Percentiles rank a stretch among this genome's conserved stretches.
These are phyloP conservation scores for Neuroscelio doddi DNA, from an alignment of 2,888 invertebrate genomes.

Conservation along the genomic window DNA sequence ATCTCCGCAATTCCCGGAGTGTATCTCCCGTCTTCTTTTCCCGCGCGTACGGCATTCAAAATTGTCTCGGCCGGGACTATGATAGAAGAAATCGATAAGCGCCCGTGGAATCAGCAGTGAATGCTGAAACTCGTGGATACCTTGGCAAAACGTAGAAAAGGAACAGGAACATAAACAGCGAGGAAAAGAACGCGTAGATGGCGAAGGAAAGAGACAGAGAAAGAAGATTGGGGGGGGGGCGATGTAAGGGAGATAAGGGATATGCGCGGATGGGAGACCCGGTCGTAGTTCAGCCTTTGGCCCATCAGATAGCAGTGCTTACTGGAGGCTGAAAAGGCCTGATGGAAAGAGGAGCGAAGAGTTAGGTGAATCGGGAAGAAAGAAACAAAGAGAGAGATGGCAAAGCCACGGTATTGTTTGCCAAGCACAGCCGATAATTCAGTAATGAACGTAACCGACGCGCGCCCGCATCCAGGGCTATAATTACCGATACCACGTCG, in stretches of 20 bases:
- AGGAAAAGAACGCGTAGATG: constrained; percentile 10
- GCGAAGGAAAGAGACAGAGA: constrained; percentile 27
- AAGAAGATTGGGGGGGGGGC: constrained; percentile 22
- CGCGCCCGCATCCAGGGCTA: constrained; percentile 68
- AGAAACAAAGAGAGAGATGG: constrained; percentile 26
- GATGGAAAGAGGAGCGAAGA: constrained; percentile 42
- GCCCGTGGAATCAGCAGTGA: constrained; percentile 37
- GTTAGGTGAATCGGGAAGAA: constrained; percentile 35
- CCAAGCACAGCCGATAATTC: constrained; percentile 69
- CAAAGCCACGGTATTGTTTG: constrained; percentile 63
- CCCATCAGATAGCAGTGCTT: constrained; percentile 62
- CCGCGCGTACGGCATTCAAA: constrained; percentile 44
- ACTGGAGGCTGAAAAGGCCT: constrained; percentile 32
- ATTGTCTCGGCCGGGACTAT: constrained; percentile 44
- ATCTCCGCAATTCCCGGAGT: constrained; percentile 38
- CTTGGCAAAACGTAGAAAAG: constrained; percentile 38
- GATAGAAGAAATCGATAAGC: constrained; percentile 46
- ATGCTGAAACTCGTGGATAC: constrained; percentile 42
- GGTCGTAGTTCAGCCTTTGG: constrained; percentile 66
- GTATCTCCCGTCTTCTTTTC: constrained; percentile 18
- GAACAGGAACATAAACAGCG: constrained; percentile 23
- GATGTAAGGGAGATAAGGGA: constrained; percentile 21
- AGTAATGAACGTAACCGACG: constrained; percentile 71
- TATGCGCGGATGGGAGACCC: constrained; percentile 46
- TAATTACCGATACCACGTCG: constrained; percentile 71